Conservation (phyloP, 1,140 invertebrate species). For the Drosophila arawakana region DNA sequence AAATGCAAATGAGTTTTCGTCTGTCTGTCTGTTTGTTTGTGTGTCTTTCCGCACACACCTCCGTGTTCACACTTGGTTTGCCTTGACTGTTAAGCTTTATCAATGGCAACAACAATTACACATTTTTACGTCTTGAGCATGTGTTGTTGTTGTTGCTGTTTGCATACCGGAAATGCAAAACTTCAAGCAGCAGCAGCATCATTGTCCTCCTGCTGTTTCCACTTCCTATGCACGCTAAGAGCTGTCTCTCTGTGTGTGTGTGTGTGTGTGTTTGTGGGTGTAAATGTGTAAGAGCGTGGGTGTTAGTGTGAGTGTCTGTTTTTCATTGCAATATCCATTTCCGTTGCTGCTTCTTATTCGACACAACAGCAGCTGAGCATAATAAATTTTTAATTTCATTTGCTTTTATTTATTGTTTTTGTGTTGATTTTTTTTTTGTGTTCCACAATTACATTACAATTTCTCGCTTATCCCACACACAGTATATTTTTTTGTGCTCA, state of each 20-base stretch:
- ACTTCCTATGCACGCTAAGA: slow-evolving; percentile 13
- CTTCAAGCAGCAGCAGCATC: slow-evolving; percentile 55
- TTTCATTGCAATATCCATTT: slow-evolving; percentile 76
- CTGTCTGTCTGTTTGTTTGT: not conserved
- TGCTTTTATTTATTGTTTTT: slow-evolving; percentile 52
- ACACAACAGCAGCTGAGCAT: slow-evolving; percentile 52
- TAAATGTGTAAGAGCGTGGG: slow-evolving; percentile 2
- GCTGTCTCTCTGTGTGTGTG: slow-evolving; percentile 10
- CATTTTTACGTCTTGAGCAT: slow-evolving; percentile 72
- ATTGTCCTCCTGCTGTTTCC: slow-evolving; percentile 17
- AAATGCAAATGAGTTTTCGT: slow-evolving; percentile 72
- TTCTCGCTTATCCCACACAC: slow-evolving; percentile 18
- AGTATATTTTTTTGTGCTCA: not conserved
- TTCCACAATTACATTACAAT: slow-evolving; percentile 73
- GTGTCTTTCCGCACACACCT: not conserved
- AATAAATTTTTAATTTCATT: slow-evolving; percentile 81
- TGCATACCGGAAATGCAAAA: slow-evolving; percentile 82
- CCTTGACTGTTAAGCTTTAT: slow-evolving; percentile 70
- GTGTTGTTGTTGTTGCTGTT: slow-evolving; percentile 46
- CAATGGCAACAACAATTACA: slow-evolving; percentile 79
- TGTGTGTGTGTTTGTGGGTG: slow-evolving; percentile 1
- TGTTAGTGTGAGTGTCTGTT: slow-evolving; percentile 53
- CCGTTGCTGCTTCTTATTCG: slow-evolving; percentile 51
- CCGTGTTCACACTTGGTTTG: slow-evolving; percentile 16
- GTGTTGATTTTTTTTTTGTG: slow-evolving; percentile 34